A percentile compares a stretch with the other conserved stretches of the same genome.
Evolutionary conservation across 2,113 vertebrate species (phyloP).

Genomic region (Leucosticte australis): DNA sequence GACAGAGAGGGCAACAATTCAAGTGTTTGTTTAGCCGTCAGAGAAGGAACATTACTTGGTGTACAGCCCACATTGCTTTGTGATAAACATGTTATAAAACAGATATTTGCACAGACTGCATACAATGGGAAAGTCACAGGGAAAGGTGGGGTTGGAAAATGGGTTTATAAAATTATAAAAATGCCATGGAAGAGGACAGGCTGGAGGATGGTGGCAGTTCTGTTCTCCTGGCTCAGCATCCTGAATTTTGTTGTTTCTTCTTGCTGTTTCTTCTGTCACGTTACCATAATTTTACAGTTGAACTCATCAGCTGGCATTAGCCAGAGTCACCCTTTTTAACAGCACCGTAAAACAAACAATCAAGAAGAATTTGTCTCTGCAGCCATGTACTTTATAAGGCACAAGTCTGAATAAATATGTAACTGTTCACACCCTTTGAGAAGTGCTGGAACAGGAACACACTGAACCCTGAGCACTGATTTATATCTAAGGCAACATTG

Average conservation of each 20-base stretch:
- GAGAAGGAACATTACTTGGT: constrained; percentile 2
- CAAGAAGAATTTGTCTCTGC: not conserved
- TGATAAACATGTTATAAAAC: constrained; percentile 31
- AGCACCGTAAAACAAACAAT: not conserved
- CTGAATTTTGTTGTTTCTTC: not conserved
- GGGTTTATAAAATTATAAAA: not conserved
- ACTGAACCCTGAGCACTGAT: constrained; percentile 27
- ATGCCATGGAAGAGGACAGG: not conserved
- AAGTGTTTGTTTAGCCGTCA: constrained; percentile 9
- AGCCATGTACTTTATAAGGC: constrained; percentile 11
- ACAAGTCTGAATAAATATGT: constrained; percentile 47
- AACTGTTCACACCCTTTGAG: constrained; percentile 33
- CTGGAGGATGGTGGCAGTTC: not conserved
- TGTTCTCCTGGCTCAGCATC: not conserved
- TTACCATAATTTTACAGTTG: not conserved
- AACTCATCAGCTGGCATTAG: not conserved
- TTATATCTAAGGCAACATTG: not conserved
- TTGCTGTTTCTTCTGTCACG: not conserved
- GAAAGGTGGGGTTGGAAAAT: not conserved
- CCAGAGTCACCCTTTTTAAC: not conserved
- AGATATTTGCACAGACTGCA: not conserved
- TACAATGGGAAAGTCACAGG: not conserved
- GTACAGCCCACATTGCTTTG: not conserved
- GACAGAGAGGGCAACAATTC: not conserved
- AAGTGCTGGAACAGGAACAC: not conserved